Conservation (phyloP, 2,113 vertebrate genomes). For the Saccopteryx leptura region DNA sequence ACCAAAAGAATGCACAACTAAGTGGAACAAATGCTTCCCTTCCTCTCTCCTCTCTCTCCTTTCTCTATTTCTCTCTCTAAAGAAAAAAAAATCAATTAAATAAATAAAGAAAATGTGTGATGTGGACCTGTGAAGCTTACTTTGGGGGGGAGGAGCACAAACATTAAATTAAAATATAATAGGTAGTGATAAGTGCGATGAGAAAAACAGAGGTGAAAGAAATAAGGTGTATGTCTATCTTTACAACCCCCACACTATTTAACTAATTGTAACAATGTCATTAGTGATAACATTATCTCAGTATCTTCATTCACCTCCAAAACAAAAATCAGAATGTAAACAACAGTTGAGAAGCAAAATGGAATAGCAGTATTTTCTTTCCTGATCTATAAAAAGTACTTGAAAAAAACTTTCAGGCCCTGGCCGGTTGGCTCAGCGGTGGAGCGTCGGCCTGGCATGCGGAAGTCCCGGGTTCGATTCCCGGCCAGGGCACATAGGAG, state of each 20-base stretch:
- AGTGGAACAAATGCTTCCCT: too few relatives aligned
- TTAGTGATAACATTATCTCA: neutral
- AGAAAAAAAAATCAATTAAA: too few relatives aligned
- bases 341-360: slow-evolving; percentile 40
- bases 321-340: neutral
- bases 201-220: neutral
- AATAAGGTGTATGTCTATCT: neutral
- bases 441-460: too few relatives aligned
- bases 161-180: neutral
- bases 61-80: too few relatives aligned
- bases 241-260: neutral
- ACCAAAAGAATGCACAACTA: too few relatives aligned
- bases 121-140: neutral
- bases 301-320: neutral
- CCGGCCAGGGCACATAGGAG: too few relatives aligned
- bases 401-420: neutral
- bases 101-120: too few relatives aligned
- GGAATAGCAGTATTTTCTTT: slow-evolving; percentile 12
- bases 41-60: too few relatives aligned
- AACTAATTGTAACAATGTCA: neutral
- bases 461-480: too few relatives aligned
- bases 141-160: neutral
- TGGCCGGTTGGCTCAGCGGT: too few relatives aligned
- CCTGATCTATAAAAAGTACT: neutral
- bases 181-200: neutral